These are phyloP conservation scores for Ciconia stormi DNA, from an alignment of 2,113 vertebrate species.

Conservation along the genomic window DNA sequence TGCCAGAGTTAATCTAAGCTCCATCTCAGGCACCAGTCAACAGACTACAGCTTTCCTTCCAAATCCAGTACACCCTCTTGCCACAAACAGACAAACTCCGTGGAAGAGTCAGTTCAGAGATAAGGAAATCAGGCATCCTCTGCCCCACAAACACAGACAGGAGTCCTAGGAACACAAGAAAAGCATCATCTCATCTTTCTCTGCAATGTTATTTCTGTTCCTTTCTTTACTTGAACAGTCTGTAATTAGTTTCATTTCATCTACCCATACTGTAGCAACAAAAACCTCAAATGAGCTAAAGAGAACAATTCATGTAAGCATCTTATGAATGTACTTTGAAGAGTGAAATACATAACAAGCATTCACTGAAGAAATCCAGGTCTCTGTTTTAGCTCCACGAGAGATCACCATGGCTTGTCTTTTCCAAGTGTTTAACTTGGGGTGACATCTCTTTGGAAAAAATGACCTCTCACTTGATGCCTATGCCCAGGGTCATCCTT, in stretches of 20 bases:
- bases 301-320: background rate
- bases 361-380: background rate
- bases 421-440: constrained; percentile 24
- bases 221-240: background rate
- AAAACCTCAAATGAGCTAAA: background rate
- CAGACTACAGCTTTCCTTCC: background rate
- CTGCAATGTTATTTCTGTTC: background rate
- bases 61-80: background rate
- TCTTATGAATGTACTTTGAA: background rate
- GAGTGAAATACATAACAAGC: background rate
- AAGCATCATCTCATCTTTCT: background rate
- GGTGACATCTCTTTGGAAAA: constrained; percentile 7
- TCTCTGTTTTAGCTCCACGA: background rate
- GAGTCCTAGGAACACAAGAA: background rate
- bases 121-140: background rate
- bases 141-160: background rate
- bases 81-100: background rate
- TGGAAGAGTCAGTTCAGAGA: background rate
- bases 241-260: background rate
- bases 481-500: constrained; percentile 18
- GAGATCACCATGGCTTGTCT: background rate
- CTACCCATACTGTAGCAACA: background rate
- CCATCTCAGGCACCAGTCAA: background rate
- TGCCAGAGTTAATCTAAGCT: background rate
- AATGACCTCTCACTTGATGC: constrained; percentile 20